Evolutionary conservation across 2,797 vertebrate genomes (phyloP), one percentile per base, ranked within the genome.

Genomic region (Selene dorsalis): DNA sequence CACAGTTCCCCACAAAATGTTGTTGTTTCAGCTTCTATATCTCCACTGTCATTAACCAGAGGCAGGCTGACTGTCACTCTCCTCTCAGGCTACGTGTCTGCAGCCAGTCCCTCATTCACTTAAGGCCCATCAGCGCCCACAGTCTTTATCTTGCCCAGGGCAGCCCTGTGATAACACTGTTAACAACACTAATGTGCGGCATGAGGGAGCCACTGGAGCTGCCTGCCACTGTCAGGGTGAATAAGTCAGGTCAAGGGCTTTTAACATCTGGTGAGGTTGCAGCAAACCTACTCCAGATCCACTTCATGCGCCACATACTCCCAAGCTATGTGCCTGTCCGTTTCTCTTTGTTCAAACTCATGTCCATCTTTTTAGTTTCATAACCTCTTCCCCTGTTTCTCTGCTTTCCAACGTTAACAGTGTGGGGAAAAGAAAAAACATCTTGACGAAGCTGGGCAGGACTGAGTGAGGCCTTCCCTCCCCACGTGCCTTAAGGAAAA

Each of bases 141-240:
- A 86, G 72, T 83, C 89, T 93, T 95, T 95, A 95, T 95, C 95
- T 91, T 18, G 26, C 84, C 80, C 64, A 69, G 89, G 83, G 87
- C 88, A 89, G 89, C 89, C 86, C 58, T 43, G 89, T 71, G 94
- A 95, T 96, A 96, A 96, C 87, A 80, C 91, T 66, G 91, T 92
- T 89, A 94, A 94, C 95, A 91, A 91, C 92, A 83, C 84, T 92
- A 93, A 92, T 80, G 91, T 91, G 90, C 82, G 86, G 87, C 11
- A 84, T 13, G 81, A 91, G 87, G 81, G 85, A 90, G 90, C 83
- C 87, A 82, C 84, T 82, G 83, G 69, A 88, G 79, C 90, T 91
- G 89, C 91, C 90, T 91, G 89, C 91, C 91, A 86, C 89, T 88
- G 88, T 90, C 79, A 70, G 84, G 87, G 84, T 88, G 84, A 93